phyloP scores from a whole-genome alignment of 1,140 invertebrate species.

The Pachyrhynchus sulphureomaculatus region DNA sequence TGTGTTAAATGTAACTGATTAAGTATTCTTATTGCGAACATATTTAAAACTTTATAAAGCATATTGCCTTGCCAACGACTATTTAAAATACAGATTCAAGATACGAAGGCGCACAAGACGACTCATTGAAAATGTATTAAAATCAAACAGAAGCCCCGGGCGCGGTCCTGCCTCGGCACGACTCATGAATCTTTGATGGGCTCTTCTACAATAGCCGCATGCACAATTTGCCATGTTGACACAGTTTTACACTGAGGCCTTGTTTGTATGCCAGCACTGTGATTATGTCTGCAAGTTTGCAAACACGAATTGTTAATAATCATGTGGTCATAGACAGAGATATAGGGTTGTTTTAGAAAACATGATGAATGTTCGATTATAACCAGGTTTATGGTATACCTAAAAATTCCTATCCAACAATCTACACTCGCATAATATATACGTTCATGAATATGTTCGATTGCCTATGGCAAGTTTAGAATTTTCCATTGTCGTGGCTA shows the following conservation, averaged over 20 bases:
- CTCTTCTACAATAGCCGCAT: slow-evolving; percentile 44
- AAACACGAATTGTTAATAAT: no score
- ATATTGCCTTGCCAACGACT: slow-evolving; percentile 10
- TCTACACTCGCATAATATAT: no score
- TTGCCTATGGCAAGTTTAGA: no score
- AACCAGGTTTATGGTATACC: no score
- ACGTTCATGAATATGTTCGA: no score
- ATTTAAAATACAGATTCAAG: slow-evolving; percentile 34
- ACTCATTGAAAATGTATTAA: slow-evolving; percentile 52
- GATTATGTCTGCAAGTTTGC: slow-evolving; percentile 32
- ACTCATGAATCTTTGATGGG: slow-evolving; percentile 47
- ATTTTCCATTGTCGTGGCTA: no score
- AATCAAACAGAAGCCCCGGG: slow-evolving; percentile 43
- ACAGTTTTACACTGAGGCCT: slow-evolving; percentile 44
- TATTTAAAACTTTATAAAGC: slow-evolving; percentile 1
- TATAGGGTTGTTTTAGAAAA: no score
- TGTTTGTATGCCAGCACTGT: slow-evolving; percentile 29
- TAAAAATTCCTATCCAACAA: no score
- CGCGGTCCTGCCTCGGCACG: slow-evolving; percentile 29
- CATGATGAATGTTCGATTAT: no score
- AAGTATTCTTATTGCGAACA: no score
- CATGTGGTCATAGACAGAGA: no score
- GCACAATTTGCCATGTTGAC: slow-evolving; percentile 50
- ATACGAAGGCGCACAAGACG: slow-evolving; percentile 22
- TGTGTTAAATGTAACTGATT: not conserved